phyloP scores from a whole-genome alignment of 2,797 vertebrate species.

The Bovichtus diacanthus region DNA sequence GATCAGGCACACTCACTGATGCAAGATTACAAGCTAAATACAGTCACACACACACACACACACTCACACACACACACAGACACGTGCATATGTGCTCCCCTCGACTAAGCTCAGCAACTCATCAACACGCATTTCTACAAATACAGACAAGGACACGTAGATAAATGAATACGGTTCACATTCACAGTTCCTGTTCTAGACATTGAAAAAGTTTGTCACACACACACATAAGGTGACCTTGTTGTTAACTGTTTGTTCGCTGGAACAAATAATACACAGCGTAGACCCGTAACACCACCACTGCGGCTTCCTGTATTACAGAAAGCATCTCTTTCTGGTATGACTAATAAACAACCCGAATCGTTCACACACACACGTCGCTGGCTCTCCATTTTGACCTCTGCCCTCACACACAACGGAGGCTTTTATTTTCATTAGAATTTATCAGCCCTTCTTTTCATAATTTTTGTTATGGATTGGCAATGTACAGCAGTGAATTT shows the following conservation, averaged over 20 bases:
- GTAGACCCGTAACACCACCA: slow-evolving; percentile 27
- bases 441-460: neutral
- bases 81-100: slow-evolving; percentile 25
- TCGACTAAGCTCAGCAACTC: slow-evolving; percentile 48
- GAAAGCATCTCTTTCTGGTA: slow-evolving; percentile 47
- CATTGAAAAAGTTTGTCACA: slow-evolving; percentile 52
- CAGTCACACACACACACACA: slow-evolving; percentile 34
- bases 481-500: neutral
- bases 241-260: slow-evolving; percentile 56
- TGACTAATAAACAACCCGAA: slow-evolving; percentile 38
- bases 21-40: slow-evolving; percentile 73
- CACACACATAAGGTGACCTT: slow-evolving; percentile 57
- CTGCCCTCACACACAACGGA: slow-evolving; percentile 20
- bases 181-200: slow-evolving; percentile 23
- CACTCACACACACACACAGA: slow-evolving; percentile 28
- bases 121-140: slow-evolving; percentile 42
- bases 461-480: neutral
- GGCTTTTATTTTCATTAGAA: slow-evolving; percentile 19
- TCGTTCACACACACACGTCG: slow-evolving; percentile 31
- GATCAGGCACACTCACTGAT: slow-evolving; percentile 69
- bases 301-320: slow-evolving; percentile 42
- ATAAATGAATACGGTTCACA: neutral
- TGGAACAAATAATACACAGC: slow-evolving; percentile 24
- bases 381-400: slow-evolving; percentile 24
- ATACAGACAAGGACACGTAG: slow-evolving; percentile 22